Evolutionary conservation across 1,140 invertebrate genomes (phyloP), one percentile per base, ranked within the genome.

Genomic region (Tetragnatha versicolor): DNA sequence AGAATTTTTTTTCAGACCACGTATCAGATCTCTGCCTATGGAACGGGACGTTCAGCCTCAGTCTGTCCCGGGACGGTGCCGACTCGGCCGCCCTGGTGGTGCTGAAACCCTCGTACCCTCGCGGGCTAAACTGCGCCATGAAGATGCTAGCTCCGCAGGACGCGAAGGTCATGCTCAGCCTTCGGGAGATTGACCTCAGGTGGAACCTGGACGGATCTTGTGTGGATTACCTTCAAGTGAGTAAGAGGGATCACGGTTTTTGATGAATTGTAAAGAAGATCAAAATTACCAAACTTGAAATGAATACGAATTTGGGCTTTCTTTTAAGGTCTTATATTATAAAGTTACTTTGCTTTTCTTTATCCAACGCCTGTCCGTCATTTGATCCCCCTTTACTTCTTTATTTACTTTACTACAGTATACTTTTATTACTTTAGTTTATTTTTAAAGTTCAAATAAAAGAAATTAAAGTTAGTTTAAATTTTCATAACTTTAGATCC

Each of bases 181-280:
- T 72, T 17, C 20, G 49, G 33, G 10, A 72, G 22, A 42, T 58
- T 22, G 68, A 53, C 20, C 58, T 72, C n/a, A 42, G 68, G 47
- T n/a, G 12, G 0, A 10, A 58, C 14, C 4, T 29, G 1, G n/a
- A 39, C 0, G 37, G 68, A 14, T 29, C 20, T 17, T 72, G 68
- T 25, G 58, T n/a, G 22, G 68, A 72, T 22, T 72, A 72, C 35
- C 1, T 72, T 10, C 35, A 58, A 22, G 68, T 72, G n/a, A 7
- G 37, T 27, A 45, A 20, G n/a, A 37, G 2, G n/a, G 10, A 7
- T 20, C 39, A n/a, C n/a, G 10, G 20, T 20, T 51, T n/a, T 20
- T 42, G 7, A 42, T 10, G 17, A 7, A 42, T 7, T 17, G 7
- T 42, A 42, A 10, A 10, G 1, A 42, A 1, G 17, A 1, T 1